Conservation (phyloP, 2,888 invertebrate genomes). For the Pristionchus arcanus region DNA sequence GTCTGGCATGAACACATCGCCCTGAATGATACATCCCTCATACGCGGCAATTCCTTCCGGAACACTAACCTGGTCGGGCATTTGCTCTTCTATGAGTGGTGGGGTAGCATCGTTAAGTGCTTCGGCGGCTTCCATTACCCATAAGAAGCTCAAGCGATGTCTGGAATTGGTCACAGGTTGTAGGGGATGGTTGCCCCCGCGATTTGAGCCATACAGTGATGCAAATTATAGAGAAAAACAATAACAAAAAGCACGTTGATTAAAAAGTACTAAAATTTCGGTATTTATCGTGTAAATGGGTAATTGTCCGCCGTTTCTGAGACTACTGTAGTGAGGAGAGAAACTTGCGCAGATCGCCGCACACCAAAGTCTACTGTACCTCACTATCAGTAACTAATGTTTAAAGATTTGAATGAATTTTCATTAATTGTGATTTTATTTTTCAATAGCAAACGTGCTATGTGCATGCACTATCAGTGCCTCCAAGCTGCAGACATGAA, state of each 20-base stretch:
- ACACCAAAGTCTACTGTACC: not conserved
- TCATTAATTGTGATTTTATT: not conserved
- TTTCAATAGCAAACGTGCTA: not conserved
- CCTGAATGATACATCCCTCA: not conserved
- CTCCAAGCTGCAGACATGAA: too few relatives aligned
- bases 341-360: not conserved
- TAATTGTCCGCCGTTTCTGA: not conserved
- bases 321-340: not conserved
- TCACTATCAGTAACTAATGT: not conserved
- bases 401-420: not conserved
- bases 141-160: not conserved
- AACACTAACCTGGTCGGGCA: not conserved
- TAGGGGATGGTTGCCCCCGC: not conserved
- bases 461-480: too few relatives aligned
- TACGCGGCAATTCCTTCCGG: not conserved
- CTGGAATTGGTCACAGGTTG: not conserved
- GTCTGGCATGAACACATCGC: not conserved
- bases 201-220: not conserved
- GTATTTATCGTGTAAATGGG: not conserved
- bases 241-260: not conserved
- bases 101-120: not conserved
- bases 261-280: not conserved
- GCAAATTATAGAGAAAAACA: not conserved
- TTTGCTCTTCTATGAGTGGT: not conserved
- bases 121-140: slow-evolving; percentile 6